These are phyloP conservation scores for Penaeus vannamei DNA, from an alignment of 1,140 invertebrate genomes.

Conservation along the genomic window DNA sequence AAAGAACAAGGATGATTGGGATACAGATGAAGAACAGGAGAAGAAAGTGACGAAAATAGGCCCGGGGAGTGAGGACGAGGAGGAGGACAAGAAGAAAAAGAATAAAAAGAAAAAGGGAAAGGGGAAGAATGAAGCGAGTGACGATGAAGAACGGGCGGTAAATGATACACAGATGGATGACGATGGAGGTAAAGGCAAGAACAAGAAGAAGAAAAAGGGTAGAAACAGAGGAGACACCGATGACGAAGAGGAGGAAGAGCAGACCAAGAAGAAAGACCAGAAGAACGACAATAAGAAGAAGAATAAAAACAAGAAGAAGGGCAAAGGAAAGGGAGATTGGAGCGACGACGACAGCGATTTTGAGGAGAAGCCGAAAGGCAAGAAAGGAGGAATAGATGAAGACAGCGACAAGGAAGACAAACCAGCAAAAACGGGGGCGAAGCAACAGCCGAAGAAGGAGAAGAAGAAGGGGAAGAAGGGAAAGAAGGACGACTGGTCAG, in stretches of 20 bases:
- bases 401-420: no score
- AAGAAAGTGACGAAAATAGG: slow-evolving; percentile 42
- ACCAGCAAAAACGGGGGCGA: slow-evolving; percentile 31
- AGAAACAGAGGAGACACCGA: slow-evolving; percentile 25
- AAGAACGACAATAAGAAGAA: slow-evolving; percentile 68
- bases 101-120: slow-evolving; percentile 39
- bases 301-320: slow-evolving; percentile 47
- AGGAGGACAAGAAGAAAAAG: slow-evolving; percentile 47
- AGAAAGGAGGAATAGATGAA: background rate
- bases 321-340: slow-evolving; percentile 36
- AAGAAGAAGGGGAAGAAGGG: slow-evolving; percentile 65
- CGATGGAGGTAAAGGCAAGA: slow-evolving; percentile 6
- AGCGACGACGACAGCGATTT: slow-evolving; percentile 57
- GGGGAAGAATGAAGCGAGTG: slow-evolving; percentile 63
- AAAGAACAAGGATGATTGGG: slow-evolving; percentile 67
- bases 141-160: slow-evolving; percentile 60
- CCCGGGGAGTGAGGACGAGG: slow-evolving; percentile 49
- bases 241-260: slow-evolving; percentile 28
- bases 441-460: slow-evolving; percentile 52
- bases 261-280: slow-evolving; percentile 67
- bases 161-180: slow-evolving; percentile 29
- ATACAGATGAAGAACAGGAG: slow-evolving; percentile 53
- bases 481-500: slow-evolving; percentile 60
- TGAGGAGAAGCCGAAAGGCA: slow-evolving; percentile 42
- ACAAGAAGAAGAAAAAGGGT: slow-evolving; percentile 56